Conservation (phyloP, 2,888 invertebrate species). For the Papilio protenor region DNA sequence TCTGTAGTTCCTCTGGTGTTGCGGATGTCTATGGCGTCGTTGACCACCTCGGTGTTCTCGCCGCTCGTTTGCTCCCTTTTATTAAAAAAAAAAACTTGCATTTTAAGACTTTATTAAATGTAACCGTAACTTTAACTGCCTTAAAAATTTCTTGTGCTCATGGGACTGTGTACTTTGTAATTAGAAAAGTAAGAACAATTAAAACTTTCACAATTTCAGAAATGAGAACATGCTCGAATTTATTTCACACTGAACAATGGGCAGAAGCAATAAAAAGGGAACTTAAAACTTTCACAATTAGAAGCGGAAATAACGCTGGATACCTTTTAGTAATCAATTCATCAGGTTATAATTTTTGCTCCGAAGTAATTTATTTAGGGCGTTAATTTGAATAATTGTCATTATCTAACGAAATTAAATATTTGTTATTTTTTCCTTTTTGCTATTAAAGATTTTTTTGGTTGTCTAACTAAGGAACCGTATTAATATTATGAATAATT, state of each 20-base stretch:
- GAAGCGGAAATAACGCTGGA: constrained; percentile 65
- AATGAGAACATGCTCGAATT: constrained; percentile 75
- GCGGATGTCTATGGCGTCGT: too few species aligned
- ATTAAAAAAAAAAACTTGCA: too few species aligned
- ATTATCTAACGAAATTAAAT: background rate
- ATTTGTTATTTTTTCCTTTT: background rate
- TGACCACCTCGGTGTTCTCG: too few species aligned
- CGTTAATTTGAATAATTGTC: constrained; percentile 12
- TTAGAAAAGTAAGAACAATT: constrained; percentile 82
- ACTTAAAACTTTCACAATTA: constrained; percentile 79
- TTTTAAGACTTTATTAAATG: background rate
- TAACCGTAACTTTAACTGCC: constrained; percentile 16
- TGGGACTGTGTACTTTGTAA: constrained; percentile 79
- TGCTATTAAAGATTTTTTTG: background rate
- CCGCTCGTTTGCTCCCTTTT: too few species aligned
- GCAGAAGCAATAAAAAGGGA: constrained; percentile 78
- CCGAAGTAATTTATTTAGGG: constrained; percentile 9
- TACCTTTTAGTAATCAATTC: constrained; percentile 46
- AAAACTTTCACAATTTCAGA: constrained; percentile 83
- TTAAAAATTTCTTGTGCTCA: constrained; percentile 37
- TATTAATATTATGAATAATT: background rate
- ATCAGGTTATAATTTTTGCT: constrained; percentile 36
- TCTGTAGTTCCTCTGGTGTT: too few species aligned
- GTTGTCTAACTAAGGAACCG: background rate
- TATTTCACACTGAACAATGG: constrained; percentile 76